Evolutionary conservation across 2,888 invertebrate genomes (phyloP).

Genomic region (Megastigmus dorsalis): DNA sequence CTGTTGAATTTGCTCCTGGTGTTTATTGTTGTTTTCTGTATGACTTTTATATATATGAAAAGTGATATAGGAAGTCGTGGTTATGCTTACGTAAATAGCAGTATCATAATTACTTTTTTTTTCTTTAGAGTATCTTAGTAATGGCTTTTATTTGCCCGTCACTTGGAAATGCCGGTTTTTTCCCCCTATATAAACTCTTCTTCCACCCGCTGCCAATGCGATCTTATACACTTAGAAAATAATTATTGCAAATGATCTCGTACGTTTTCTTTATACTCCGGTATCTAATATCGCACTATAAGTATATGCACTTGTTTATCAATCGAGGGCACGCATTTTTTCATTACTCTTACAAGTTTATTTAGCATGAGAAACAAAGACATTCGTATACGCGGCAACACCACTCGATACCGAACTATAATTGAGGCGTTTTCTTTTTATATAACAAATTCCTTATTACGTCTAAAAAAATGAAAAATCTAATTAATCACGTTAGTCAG

Average conservation of each 20-base stretch:
- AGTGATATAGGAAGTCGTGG: constrained; percentile 36
- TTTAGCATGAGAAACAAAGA: background rate
- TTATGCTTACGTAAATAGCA: constrained; percentile 25
- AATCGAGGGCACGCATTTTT: background rate
- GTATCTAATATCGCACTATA: constrained; percentile 17
- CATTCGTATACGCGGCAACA: background rate
- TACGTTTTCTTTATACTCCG: constrained; percentile 14
- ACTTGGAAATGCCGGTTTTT: background rate
- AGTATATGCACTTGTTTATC: constrained; percentile 6
- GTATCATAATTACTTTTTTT: constrained; percentile 11
- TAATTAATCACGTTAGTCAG: constrained; percentile 37
- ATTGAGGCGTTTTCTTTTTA: constrained; percentile 39
- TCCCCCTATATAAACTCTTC: too few species aligned
- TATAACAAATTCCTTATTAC: constrained; percentile 46
- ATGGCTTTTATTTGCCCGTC: background rate
- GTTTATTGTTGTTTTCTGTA: constrained; percentile 15
- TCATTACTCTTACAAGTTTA: too few species aligned
- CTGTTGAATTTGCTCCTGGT: constrained; percentile 2
- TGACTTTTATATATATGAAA: too few species aligned
- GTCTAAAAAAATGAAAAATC: constrained; percentile 50
- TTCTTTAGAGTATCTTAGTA: background rate
- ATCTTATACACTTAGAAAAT: constrained; percentile 44
- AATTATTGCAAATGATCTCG: constrained; percentile 42
- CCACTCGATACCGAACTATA: constrained; percentile 31
- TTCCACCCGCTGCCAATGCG: constrained; percentile 9